Evolutionary conservation across 2,888 invertebrate genomes (phyloP), one percentile per base, ranked within the genome.

Genomic region (Macrophya alboannulata): DNA sequence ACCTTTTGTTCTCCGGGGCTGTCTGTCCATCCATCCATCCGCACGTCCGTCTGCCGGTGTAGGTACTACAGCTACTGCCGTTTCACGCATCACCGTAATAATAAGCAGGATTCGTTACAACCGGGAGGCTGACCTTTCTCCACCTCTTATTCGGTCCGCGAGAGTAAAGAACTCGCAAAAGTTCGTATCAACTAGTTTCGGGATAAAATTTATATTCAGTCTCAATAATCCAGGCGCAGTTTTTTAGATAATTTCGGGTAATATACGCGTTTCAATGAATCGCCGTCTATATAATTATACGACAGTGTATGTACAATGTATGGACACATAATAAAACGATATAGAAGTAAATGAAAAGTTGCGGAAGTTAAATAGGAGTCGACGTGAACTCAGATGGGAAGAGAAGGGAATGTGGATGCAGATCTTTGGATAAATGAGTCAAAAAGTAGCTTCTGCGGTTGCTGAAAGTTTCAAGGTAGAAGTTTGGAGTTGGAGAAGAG

Each of bases 401-500:
- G 10, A 4, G 1, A 17, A 12, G 4, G 37, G 5, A 88, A 89
- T 89, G 91, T 91, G 91, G 90, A 90, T 89, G 68, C 68, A 87
- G 89, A 89, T 90, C 88, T 89, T 88, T 86, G 87, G 89, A 89
- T 89, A 89, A 88, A 90, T 87, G 88, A 88, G 84, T 86, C 88
- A 87, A n/a, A 51, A 77, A 77, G 51, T 51, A 81, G 31, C 37
- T 68, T 12, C 62, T 21, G 51, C 37, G 40, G 62, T 59, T 25
- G n/a, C 81, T 25, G 86, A 87, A 87, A 85, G 87, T 87, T 83
- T 83, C 87, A 81, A 86, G 86, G 83, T 74, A 77, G 87, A 86
- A 86, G 87, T 87, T 72, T 88, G 87, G 89, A 89, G 87, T 87
- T 76, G 88, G 87, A 90, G 89, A 90, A 89, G 91, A 90, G 90